Conservation (phyloP, 53 echinoderm and acorn worm genomes). For the Pentamera pediparva region DNA sequence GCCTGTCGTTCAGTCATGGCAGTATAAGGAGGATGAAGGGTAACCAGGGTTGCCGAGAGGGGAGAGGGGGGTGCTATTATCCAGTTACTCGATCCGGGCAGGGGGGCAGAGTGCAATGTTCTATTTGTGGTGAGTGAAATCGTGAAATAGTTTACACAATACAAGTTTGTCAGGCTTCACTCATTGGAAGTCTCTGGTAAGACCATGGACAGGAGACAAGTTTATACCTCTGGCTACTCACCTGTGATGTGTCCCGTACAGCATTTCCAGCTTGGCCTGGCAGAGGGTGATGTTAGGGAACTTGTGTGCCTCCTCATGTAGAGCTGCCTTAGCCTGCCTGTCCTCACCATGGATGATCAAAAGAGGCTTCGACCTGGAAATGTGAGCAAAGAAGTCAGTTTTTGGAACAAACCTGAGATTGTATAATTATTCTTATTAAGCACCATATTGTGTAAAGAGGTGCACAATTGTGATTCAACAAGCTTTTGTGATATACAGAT, state of each 20-base stretch:
- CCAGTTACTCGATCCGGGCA: no score
- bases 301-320: constrained; percentile 67
- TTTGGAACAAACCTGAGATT: not conserved
- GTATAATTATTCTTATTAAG: not conserved
- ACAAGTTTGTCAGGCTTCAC: not conserved
- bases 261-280: constrained; percentile 86
- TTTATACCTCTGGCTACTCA: constrained; percentile 9
- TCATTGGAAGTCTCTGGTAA: not conserved
- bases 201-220: not conserved
- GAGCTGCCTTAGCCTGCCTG: constrained; percentile 63
- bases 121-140: no score
- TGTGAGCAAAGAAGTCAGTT: not conserved
- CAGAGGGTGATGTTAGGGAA: constrained; percentile 84
- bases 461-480: no score
- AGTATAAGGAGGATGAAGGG: no score
- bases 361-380: constrained; percentile 68
- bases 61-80: no score
- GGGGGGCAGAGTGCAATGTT: no score
- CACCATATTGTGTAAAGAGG: not conserved
- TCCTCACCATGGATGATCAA: constrained; percentile 87
- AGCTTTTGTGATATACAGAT: no score
- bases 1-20: no score
- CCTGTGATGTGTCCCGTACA: constrained; percentile 98
- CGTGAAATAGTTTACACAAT: no score
- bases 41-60: no score